A percentile compares a stretch with the other conserved stretches of the same genome.
These are phyloP conservation scores for Campoletis sonorensis DNA, from an alignment of 1,140 invertebrate genomes.

Conservation along the genomic window DNA sequence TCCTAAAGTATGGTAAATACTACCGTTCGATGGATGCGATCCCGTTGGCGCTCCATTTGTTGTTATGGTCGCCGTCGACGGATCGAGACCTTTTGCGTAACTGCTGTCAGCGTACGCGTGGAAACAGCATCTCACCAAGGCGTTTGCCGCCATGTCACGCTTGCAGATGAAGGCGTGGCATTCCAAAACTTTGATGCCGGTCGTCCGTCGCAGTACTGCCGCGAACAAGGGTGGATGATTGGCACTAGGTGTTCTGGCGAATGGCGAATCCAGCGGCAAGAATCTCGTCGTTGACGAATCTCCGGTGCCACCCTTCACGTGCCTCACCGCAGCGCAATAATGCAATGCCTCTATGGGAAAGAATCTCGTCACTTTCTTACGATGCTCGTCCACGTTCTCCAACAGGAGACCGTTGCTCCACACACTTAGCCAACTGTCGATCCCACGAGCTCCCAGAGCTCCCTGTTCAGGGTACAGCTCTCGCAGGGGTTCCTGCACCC, in stretches of 20 bases:
- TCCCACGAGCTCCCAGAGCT: conserved; percentile 89
- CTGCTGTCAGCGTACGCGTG: conserved; percentile 96
- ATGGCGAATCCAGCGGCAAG: conserved; percentile 96
- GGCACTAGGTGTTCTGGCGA: conserved; percentile 90
- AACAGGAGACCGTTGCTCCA: conserved; percentile 97
- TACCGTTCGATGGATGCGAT: conserved; percentile 63
- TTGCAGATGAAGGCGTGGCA: conserved; percentile 99
- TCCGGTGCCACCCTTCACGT: conserved; percentile 82
- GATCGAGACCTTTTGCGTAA: conserved; percentile 90
- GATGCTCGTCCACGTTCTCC: conserved; percentile 97
- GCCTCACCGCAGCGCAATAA: conserved; percentile 97
- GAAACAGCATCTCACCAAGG: conserved; percentile 94
- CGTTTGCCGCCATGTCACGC: conserved; percentile 95
- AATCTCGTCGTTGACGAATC: conserved; percentile 86
- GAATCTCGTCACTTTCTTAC: conserved; percentile 95
- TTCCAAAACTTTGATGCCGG: conserved; percentile 99
- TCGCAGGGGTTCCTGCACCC: conserved; percentile 97
- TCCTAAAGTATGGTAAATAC: conserved; percentile 72
- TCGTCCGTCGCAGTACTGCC: conserved; percentile 94
- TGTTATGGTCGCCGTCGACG: conserved; percentile 66
- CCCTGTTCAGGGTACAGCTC: conserved; percentile 97
- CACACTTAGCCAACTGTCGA: conserved; percentile 98
- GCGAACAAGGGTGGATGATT: conserved; percentile 98
- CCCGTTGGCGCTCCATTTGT: conserved; percentile 66
- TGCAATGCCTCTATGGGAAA: conserved; percentile 98